phyloP scores from a whole-genome alignment of 2,113 vertebrate species.

The Brachypodius melanocephalos region DNA sequence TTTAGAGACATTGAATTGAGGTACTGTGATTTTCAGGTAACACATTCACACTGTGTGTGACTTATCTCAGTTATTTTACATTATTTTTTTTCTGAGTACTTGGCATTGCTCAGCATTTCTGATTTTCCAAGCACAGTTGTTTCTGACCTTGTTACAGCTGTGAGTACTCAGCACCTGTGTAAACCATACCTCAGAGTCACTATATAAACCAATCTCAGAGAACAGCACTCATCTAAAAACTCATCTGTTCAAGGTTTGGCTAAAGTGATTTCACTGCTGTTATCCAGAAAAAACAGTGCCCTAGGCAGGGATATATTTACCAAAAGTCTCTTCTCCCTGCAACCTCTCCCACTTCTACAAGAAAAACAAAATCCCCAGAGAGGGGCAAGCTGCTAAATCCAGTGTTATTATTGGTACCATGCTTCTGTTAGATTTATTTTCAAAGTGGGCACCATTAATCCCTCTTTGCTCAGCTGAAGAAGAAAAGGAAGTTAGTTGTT shows the following conservation, averaged over 20 bases:
- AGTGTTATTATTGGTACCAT: neutral
- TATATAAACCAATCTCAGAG: neutral
- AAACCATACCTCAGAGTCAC: neutral
- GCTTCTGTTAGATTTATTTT: neutral
- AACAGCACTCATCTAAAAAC: neutral
- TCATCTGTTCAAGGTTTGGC: neutral
- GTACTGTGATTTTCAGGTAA: neutral
- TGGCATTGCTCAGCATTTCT: neutral
- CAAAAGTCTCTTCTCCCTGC: neutral
- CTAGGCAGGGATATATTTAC: neutral
- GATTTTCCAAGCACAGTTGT: neutral
- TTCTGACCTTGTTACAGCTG: neutral
- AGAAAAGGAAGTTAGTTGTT: neutral
- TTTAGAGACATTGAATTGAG: neutral
- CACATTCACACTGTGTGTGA: neutral
- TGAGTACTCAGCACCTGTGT: neutral
- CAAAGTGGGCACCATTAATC: neutral
- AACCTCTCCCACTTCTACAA: neutral
- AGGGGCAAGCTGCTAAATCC: neutral
- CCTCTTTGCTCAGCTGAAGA: neutral
- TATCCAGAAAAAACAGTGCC: neutral
- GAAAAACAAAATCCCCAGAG: neutral
- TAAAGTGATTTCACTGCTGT: neutral
- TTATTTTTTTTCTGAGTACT: neutral
- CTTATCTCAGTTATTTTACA: neutral